Conservation (phyloP, 2,797 vertebrate genomes). For the Leptodactylus fallax region DNA sequence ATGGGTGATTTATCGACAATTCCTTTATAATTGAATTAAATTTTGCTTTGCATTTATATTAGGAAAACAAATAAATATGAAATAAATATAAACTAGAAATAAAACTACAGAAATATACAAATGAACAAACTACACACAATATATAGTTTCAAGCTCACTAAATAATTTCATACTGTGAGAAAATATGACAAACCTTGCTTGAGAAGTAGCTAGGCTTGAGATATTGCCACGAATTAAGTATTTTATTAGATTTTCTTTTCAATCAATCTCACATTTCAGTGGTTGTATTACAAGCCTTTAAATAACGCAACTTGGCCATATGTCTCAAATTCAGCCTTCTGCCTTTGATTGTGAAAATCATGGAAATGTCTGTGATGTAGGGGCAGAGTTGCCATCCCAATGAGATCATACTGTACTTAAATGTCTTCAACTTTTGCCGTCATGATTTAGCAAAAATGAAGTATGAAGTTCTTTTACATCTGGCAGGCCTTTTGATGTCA, state of each 20-base stretch:
- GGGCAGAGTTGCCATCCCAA: conserved; percentile 75
- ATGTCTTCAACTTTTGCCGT: conserved; percentile 75
- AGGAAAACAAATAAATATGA: no score
- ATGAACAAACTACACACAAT: not conserved
- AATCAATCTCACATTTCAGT: conserved; percentile 61
- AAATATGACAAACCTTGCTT: conserved; percentile 40
- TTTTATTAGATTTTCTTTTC: conserved; percentile 64
- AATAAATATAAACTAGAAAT: not conserved
- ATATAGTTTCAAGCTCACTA: not conserved
- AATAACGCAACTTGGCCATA: conserved; percentile 67
- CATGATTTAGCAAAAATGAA: conserved; percentile 79
- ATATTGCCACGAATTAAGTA: conserved; percentile 59
- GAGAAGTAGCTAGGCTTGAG: conserved; percentile 56
- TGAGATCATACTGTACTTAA: conserved; percentile 75
- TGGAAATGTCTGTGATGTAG: conserved; percentile 66
- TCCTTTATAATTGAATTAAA: not conserved
- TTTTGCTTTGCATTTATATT: no score
- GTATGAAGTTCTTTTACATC: conserved; percentile 80
- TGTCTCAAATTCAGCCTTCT: conserved; percentile 57
- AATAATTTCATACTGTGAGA: conserved; percentile 33
- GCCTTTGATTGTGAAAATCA: conserved; percentile 68
- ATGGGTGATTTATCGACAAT: no score
- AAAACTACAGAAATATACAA: not conserved
- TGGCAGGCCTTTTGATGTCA: conserved; percentile 83
- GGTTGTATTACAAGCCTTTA: conserved; percentile 56